Base-by-base conservation (phyloP, 53 echinoderm and acorn worm species). In the Mesocentrotus franciscanus region DNA sequence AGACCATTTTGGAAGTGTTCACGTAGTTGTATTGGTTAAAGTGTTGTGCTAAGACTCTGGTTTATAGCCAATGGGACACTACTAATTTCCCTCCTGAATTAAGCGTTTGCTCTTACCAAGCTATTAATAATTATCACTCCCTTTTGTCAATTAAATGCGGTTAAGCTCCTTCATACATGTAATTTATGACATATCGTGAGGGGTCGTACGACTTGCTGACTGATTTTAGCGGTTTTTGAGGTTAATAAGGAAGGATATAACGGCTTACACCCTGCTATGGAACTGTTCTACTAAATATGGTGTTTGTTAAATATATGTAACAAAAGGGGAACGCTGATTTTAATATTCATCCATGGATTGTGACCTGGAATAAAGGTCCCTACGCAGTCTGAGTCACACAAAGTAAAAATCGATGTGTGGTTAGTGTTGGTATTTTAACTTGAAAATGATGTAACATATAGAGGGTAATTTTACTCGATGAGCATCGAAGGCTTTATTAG, bases 31-130 rank as follows among this genome's bases (percentile, higher is more conserved):
- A 29, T 76, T 30, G 32, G 33, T 13, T 30, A 76, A 20, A 16
- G 64, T 12, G 76, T 32, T 30, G 33, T 76, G 30, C 33, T 30
- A 14, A 29, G 76, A 68, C 4, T 68, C 68, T 68, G 78, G 33
- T 78, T 84, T 20, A 22, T 55, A 22, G 24, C 84, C 84, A 84
- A 84, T 84, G 84, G 84, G 84, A 84, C 84, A 84, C 84, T 84
- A 10, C 84, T 18, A 84, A 84, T 84, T 84, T 84, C 84, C 58
- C 87, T 87, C 18, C 57, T 24, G 17, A 81, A 81, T 81, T 36
- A 81, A 42, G 42, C 17, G 9, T 6, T 81, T 20, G 16, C 87
- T 18, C 6, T 16, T 49, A 56, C 24, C 58, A n/a, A n/a, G 83
- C 55, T 42, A 84, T 84, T 84, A 84, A 84, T 84, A 84, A 84